Percentiles rank a stretch among this genome's conserved stretches.
Conservation (phyloP, 2,888 invertebrate species). For the Drosophila maculinotata region DNA sequence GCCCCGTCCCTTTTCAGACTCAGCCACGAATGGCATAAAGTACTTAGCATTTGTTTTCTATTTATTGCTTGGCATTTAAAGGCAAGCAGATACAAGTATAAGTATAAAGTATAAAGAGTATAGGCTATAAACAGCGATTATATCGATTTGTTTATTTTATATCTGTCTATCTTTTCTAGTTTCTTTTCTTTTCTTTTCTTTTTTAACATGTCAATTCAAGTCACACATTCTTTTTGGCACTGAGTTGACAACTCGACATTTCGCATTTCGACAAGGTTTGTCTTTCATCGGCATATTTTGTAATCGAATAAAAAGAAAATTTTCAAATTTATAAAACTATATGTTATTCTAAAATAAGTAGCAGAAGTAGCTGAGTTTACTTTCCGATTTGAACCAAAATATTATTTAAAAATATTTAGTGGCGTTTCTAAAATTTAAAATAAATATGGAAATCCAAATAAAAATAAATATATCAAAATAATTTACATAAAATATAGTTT, state of each 20-base stretch:
- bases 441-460: too few species aligned
- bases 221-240: constrained; percentile 51
- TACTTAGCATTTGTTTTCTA: constrained; percentile 44
- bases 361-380: too few species aligned
- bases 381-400: too few species aligned
- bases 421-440: too few species aligned
- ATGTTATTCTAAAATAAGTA: background rate
- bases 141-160: constrained; percentile 37
- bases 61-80: constrained; percentile 48
- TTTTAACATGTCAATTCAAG: constrained; percentile 51
- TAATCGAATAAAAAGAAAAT: background rate
- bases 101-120: too few species aligned
- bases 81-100: too few species aligned
- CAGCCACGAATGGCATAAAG: constrained; percentile 16
- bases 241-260: constrained; percentile 53
- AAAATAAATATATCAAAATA: too few species aligned
- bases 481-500: too few species aligned
- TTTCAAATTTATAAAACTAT: background rate
- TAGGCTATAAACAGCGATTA: constrained; percentile 27
- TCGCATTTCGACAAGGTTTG: constrained; percentile 47
- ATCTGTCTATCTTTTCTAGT: constrained; percentile 29
- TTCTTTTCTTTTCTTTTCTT: background rate
- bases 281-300: constrained; percentile 37
- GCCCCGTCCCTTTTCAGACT: constrained; percentile 2
- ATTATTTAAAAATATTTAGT: too few species aligned